phyloP scores from a whole-genome alignment of 2,113 vertebrate genomes.

The Tympanuchus pallidicinctus region DNA sequence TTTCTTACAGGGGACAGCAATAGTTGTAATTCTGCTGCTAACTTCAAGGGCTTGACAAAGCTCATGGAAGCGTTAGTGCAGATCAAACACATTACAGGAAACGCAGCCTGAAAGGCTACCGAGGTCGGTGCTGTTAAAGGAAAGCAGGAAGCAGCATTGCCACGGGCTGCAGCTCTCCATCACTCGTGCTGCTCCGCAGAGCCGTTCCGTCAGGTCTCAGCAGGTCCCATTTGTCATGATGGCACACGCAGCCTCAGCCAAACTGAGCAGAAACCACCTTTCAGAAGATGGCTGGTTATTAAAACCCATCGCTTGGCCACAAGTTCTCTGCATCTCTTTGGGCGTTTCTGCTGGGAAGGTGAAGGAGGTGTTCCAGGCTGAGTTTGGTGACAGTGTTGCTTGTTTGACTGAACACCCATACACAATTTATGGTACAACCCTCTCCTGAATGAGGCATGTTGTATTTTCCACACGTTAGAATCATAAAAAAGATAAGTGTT shows the following conservation, averaged over 20 bases:
- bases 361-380: not conserved
- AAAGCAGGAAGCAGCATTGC: not conserved
- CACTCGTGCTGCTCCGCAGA: not conserved
- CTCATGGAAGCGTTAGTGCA: not conserved
- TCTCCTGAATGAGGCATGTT: not conserved
- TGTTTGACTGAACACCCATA: not conserved
- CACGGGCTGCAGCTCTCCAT: not conserved
- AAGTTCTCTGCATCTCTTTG: not conserved
- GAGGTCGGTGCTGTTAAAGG: not conserved
- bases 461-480: not conserved
- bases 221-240: not conserved
- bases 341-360: not conserved
- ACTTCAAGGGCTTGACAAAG: not conserved
- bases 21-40: not conserved
- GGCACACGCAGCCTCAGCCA: not conserved
- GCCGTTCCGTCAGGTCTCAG: not conserved
- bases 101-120: not conserved
- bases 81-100: not conserved
- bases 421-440: not conserved
- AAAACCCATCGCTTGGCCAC: not conserved
- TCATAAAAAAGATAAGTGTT: not conserved
- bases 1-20: not conserved
- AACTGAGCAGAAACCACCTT: not conserved
- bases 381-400: not conserved
- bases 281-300: not conserved